Conservation (phyloP, 2,797 vertebrate genomes). For the Enteromius afrohamiltoni region DNA sequence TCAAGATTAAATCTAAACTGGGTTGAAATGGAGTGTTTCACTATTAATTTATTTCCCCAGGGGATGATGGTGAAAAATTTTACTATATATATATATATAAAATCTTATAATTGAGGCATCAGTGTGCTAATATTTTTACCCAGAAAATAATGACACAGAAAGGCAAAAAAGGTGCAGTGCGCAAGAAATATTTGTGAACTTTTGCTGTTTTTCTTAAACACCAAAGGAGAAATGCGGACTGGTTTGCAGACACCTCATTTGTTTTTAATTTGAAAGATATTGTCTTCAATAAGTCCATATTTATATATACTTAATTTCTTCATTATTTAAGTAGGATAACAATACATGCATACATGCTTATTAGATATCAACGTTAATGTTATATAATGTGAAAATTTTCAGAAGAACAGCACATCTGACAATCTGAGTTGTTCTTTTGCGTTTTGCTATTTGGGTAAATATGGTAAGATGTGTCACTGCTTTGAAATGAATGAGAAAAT, state of each 20-base stretch:
- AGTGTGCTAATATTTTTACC: neutral
- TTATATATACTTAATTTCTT: neutral
- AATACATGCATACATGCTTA: neutral
- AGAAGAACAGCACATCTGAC: neutral
- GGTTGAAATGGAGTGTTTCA: neutral
- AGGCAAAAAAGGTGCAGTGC: neutral
- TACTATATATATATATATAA: neutral
- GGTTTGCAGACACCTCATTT: constrained; percentile 10
- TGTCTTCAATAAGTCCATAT: neutral
- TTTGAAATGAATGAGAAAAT: constrained; percentile 8
- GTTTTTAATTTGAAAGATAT: constrained; percentile 3
- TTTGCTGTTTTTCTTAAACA: neutral
- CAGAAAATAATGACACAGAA: neutral
- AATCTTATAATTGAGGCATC: neutral
- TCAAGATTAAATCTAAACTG: neutral
- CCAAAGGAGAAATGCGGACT: constrained; percentile 14
- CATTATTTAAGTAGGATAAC: neutral
- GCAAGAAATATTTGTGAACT: neutral
- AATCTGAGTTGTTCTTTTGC: neutral
- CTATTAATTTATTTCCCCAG: neutral
- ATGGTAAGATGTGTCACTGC: neutral
- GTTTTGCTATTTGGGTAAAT: neutral
- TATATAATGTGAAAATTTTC: neutral
- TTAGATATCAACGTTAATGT: constrained; percentile 3
- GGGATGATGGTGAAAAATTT: neutral